Conservation (phyloP, 2,113 vertebrate genomes). For the Ginglymostoma cirratum region DNA sequence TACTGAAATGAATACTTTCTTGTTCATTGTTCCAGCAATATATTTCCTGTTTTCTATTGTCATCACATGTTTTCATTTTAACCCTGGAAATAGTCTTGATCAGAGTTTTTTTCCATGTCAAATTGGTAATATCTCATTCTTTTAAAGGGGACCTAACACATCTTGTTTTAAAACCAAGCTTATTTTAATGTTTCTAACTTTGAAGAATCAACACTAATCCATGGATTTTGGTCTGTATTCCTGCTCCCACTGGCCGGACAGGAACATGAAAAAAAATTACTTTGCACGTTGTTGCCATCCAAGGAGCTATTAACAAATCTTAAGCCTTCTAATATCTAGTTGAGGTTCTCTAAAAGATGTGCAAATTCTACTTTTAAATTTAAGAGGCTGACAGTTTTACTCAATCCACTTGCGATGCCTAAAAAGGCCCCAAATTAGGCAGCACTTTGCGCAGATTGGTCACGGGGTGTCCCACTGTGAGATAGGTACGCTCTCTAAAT, state of each 20-base stretch:
- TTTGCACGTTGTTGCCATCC: not conserved
- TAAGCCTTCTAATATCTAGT: not conserved
- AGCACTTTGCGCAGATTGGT: not conserved
- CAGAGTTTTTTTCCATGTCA: not conserved
- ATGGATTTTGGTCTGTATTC: not conserved
- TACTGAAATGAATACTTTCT: not conserved
- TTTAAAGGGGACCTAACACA: not conserved
- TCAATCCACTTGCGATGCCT: not conserved
- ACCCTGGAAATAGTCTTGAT: not conserved
- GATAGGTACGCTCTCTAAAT: not conserved
- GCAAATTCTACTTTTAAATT: not conserved
- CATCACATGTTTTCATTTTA: not conserved
- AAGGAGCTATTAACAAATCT: not conserved
- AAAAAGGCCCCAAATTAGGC: not conserved
- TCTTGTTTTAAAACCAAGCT: not conserved
- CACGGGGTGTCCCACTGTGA: not conserved
- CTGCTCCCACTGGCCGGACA: not conserved
- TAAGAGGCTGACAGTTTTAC: not conserved
- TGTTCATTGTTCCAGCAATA: not conserved
- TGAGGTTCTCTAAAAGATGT: not conserved
- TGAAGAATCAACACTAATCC: not conserved
- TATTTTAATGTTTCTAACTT: not conserved
- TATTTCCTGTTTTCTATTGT: not conserved
- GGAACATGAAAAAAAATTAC: not conserved
- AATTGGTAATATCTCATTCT: not conserved